Conservation (phyloP, 2,888 invertebrate genomes). For the Argyresthia albistria region DNA sequence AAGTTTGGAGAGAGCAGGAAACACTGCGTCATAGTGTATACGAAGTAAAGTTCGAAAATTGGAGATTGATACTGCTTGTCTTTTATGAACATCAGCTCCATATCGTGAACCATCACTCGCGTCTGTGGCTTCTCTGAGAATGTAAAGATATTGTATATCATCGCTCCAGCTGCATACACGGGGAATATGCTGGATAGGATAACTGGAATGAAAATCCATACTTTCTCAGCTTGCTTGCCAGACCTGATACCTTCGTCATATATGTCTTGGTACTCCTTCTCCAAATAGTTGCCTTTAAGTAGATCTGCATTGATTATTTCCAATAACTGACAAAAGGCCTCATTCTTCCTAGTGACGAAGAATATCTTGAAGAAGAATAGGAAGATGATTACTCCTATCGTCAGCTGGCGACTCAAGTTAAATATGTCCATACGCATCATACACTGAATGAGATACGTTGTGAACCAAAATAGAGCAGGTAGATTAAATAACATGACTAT, state of each 20-base stretch:
- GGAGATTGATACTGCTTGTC: conserved; percentile 41
- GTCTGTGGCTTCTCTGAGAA: conserved; percentile 27
- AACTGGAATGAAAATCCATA: conserved; percentile 37
- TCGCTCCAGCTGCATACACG: conserved; percentile 30
- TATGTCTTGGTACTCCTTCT: conserved; percentile 31
- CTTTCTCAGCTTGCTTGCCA: conserved; percentile 28
- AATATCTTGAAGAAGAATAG: conserved; percentile 43
- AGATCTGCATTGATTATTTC: conserved; percentile 35
- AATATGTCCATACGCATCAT: conserved; percentile 28
- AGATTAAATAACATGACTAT: conserved; percentile 22
- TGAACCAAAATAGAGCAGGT: conserved; percentile 36
- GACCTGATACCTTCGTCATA: conserved; percentile 31
- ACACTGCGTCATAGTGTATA: conserved; percentile 32
- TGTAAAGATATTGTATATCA: conserved; percentile 25
- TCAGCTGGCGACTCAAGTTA: conserved; percentile 38
- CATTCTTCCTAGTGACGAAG: conserved; percentile 29
- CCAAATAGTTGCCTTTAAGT: conserved; percentile 30
- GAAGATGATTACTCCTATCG: conserved; percentile 28
- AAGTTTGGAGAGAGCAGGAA: conserved; percentile 32
- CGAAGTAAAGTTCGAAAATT: conserved; percentile 39
- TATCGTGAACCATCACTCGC: conserved; percentile 41
- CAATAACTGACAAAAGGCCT: conserved; percentile 27
- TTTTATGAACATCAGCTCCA: conserved; percentile 36
- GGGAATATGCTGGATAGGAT: conserved; percentile 35
- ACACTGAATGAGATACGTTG: conserved; percentile 30